phyloP scores from a whole-genome alignment of 2,113 vertebrate species.

The Egretta garzetta region DNA sequence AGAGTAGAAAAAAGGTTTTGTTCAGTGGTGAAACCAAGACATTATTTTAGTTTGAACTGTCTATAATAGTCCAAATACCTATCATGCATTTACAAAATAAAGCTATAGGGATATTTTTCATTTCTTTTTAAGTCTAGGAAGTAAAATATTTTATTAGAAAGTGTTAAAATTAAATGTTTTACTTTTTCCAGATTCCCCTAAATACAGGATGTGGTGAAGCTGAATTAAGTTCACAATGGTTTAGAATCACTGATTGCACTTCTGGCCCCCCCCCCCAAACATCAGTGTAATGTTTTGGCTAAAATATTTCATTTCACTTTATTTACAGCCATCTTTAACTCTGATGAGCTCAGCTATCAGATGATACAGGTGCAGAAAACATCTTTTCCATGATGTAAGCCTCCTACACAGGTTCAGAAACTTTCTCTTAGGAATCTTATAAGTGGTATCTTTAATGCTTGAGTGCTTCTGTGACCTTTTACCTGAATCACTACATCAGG shows the following conservation, averaged over 20 bases:
- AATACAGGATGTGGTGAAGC: neutral
- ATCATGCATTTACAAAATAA: neutral
- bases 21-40: neutral
- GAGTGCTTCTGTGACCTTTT: neutral
- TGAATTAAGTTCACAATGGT: neutral
- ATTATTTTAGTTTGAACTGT: neutral
- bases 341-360: neutral
- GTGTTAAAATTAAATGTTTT: neutral
- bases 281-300: neutral
- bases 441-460: neutral
- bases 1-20: neutral
- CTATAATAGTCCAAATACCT: neutral
- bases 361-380: rapidly evolving
- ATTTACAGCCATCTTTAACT: neutral
- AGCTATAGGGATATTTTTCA: neutral
- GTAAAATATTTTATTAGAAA: neutral
- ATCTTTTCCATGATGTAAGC: neutral
- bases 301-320: neutral
- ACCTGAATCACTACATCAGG: neutral
- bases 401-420: neutral
- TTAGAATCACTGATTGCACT: neutral
- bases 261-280: neutral
- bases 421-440: neutral
- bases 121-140: neutral
- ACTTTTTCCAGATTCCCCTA: neutral